Conservation (phyloP, 2,888 invertebrate genomes). For the Hipparchia sbordonii region DNA sequence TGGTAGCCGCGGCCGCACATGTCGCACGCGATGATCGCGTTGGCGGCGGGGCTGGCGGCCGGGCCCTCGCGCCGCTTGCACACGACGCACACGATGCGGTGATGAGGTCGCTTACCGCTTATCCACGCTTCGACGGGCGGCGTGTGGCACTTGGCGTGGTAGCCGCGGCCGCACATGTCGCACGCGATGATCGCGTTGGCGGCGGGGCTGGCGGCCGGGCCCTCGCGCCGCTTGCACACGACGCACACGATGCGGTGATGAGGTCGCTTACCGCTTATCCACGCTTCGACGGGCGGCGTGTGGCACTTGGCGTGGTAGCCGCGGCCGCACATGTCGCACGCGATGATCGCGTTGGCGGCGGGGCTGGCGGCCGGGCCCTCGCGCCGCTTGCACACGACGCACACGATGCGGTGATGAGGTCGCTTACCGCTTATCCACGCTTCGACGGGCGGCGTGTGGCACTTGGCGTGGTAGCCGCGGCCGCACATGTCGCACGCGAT, state of each 20-base stretch:
- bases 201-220: slow-evolving; percentile 84
- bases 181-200: slow-evolving; percentile 92
- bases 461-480: slow-evolving; percentile 94
- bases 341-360: slow-evolving; percentile 89
- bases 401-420: background rate
- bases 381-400: slow-evolving; percentile 87
- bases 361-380: slow-evolving; percentile 86
- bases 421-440: slow-evolving; percentile 69
- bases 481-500: slow-evolving; percentile 95
- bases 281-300: slow-evolving; percentile 82
- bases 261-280: slow-evolving; percentile 64
- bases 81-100: slow-evolving; percentile 54
- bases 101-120: slow-evolving; percentile 53
- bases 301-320: slow-evolving; percentile 96
- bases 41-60: slow-evolving; percentile 84
- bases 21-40: slow-evolving; percentile 93
- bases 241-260: background rate
- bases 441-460: slow-evolving; percentile 87
- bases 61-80: slow-evolving; percentile 90
- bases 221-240: slow-evolving; percentile 89
- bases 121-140: slow-evolving; percentile 80
- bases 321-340: slow-evolving; percentile 94
- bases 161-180: slow-evolving; percentile 94
- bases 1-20: slow-evolving; percentile 96
- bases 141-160: slow-evolving; percentile 93